Percentiles rank a stretch among this genome's conserved stretches.
Evolutionary conservation across 2,888 invertebrate species (phyloP).

Genomic region (Chydorus sphaericus): DNA sequence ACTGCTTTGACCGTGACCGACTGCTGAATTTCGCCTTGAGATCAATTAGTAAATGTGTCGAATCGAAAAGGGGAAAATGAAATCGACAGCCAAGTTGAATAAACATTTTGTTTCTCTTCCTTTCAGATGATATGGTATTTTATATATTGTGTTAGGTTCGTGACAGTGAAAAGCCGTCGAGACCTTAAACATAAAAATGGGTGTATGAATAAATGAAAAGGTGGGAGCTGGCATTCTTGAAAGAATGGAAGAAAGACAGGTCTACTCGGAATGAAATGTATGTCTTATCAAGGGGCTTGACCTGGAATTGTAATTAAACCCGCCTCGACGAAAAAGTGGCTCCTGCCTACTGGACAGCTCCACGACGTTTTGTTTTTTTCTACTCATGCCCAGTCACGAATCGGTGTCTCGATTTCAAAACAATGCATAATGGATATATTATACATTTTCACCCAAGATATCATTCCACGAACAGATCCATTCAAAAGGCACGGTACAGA

Average conservation of each 20-base stretch:
- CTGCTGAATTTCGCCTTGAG: too few species aligned
- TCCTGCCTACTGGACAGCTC: too few species aligned
- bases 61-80: too few species aligned
- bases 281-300: background rate
- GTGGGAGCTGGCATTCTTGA: background rate
- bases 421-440: slow-evolving; percentile 3
- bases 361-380: background rate
- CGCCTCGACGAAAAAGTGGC: background rate
- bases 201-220: slow-evolving; percentile 4
- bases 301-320: slow-evolving; percentile 6
- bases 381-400: slow-evolving; percentile 1
- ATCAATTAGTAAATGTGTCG: too few species aligned
- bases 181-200: background rate
- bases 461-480: too few species aligned
- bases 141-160: too few species aligned
- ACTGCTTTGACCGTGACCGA: too few species aligned
- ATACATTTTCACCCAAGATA: too few species aligned
- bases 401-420: background rate
- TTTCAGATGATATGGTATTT: too few species aligned
- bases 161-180: slow-evolving; percentile 1
- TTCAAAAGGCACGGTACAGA: too few species aligned
- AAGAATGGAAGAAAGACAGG: background rate
- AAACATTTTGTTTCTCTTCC: too few species aligned
- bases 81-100: too few species aligned
- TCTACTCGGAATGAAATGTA: background rate